These are phyloP conservation scores for Mechanitis mazaeus DNA, from an alignment of 2,888 invertebrate genomes.

Conservation along the genomic window DNA sequence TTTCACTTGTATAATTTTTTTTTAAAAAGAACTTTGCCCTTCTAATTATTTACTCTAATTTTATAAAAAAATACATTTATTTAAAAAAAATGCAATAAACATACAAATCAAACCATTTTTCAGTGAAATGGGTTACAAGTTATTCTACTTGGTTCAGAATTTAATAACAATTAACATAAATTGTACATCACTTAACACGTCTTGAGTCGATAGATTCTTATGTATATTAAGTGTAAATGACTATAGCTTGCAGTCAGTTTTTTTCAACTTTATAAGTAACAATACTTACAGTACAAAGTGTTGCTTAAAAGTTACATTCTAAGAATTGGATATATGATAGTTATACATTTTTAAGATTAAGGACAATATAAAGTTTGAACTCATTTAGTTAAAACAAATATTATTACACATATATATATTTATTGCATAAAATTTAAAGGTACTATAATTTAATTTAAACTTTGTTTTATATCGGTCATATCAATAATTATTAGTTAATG, in stretches of 20 bases:
- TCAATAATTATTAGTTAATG: not conserved
- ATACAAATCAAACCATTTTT: not conserved
- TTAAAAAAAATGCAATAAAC: not conserved
- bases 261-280: no score
- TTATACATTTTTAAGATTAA: no score
- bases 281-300: no score
- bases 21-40: not conserved
- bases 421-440: no score
- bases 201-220: not conserved
- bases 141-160: constrained; percentile 21
- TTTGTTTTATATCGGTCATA: not conserved
- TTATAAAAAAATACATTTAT: not conserved
- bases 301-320: no score
- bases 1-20: constrained; percentile 19
- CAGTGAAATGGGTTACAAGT: constrained; percentile 16
- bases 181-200: not conserved
- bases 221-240: no score
- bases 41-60: not conserved
- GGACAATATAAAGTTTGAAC: no score
- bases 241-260: no score
- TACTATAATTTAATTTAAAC: no score
- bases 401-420: no score
- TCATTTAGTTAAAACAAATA: no score
- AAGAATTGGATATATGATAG: no score
- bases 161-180: constrained; percentile 20